Percentiles rank a stretch among this genome's conserved stretches.
Conservation (phyloP, 2,888 invertebrate genomes). For the Acanthoscelides obtectus region DNA sequence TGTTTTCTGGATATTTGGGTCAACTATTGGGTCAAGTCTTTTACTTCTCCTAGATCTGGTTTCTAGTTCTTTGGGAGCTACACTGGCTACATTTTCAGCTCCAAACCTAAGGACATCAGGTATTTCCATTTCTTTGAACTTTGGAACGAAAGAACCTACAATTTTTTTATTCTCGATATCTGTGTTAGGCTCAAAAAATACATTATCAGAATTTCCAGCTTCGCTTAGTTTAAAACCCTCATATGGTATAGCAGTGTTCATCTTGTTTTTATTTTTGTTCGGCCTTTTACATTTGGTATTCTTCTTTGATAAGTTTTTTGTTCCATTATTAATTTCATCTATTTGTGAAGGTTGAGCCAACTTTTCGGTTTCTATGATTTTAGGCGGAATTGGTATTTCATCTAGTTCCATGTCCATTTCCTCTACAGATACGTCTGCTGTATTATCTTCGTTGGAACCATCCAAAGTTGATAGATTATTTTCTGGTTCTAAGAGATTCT, state of each 20-base stretch:
- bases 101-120: background rate
- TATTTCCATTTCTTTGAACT: background rate
- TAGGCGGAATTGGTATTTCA: constrained; percentile 27
- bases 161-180: background rate
- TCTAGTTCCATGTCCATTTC: constrained; percentile 36
- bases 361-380: constrained; percentile 27
- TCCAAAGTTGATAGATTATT: constrained; percentile 4
- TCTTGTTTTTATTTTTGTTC: background rate
- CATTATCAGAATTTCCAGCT: background rate
- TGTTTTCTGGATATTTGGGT: background rate
- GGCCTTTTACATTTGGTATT: background rate
- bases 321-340: background rate
- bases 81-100: background rate
- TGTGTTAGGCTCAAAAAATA: background rate
- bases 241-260: background rate
- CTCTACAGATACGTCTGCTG: constrained; percentile 26
- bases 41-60: background rate
- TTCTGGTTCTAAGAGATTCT: background rate
- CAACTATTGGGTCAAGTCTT: background rate
- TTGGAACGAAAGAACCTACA: too few relatives aligned
- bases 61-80: background rate
- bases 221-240: background rate
- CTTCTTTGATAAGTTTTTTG: background rate
- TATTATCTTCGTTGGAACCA: background rate
- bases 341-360: constrained; percentile 5